These are phyloP conservation scores for Phycodurus eques DNA, from an alignment of 2,113 vertebrate genomes.

Conservation along the genomic window DNA sequence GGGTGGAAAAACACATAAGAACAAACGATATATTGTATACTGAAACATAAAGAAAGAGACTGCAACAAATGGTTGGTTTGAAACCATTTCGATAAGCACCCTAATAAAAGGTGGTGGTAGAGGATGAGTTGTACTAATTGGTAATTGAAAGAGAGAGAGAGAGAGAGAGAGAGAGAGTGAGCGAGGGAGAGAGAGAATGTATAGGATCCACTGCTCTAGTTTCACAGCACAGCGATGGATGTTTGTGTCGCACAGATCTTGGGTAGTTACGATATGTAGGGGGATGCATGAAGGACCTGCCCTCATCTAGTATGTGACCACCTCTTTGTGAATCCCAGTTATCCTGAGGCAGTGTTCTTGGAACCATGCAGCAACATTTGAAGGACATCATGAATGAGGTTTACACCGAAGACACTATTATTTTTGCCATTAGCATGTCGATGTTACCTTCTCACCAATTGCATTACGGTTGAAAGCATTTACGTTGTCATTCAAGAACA, in stretches of 20 bases:
- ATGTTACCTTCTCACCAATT: not conserved
- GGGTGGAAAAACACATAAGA: not conserved
- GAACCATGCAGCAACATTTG: slow-evolving; percentile 20
- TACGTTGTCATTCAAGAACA: not conserved
- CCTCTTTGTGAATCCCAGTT: slow-evolving; percentile 38
- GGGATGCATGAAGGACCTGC: slow-evolving; percentile 42
- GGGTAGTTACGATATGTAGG: slow-evolving; percentile 44
- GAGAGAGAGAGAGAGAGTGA: not conserved
- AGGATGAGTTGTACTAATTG: too few species aligned
- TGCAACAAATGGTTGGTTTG: too few species aligned
- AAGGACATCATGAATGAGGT: slow-evolving; percentile 39
- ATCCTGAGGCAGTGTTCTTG: slow-evolving; percentile 23
- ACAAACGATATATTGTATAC: not conserved
- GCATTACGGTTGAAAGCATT: not conserved
- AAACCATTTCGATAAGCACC: too few species aligned
- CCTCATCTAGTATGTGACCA: slow-evolving; percentile 29
- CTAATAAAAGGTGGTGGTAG: too few species aligned
- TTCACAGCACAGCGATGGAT: slow-evolving; percentile 40
- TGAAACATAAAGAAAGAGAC: too few species aligned
- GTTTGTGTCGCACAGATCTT: slow-evolving; percentile 52
- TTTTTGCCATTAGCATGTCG: not conserved
- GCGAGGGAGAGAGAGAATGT: slow-evolving; percentile 16
- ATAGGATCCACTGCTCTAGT: slow-evolving; percentile 47
- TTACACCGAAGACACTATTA: not conserved
- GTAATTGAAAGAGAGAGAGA: not conserved